Conservation (phyloP, 2,797 vertebrate species). For the Protonibea diacanthus region DNA sequence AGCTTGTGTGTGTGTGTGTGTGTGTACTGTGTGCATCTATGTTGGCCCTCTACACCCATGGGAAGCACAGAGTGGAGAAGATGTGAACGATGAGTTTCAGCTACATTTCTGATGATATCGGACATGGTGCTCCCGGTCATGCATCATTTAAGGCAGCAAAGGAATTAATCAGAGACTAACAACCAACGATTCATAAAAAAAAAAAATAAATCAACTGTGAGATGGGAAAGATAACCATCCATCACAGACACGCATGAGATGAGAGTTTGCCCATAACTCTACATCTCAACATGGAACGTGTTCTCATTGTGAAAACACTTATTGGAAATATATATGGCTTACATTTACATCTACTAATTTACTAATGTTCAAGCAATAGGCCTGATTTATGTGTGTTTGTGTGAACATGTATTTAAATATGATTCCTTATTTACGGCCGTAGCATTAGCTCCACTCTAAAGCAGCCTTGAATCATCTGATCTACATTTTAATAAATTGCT, state of each 20-base stretch:
- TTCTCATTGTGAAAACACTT: slow-evolving; percentile 29
- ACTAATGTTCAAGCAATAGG: slow-evolving; percentile 29
- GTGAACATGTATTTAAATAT: slow-evolving; percentile 16
- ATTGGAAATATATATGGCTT: slow-evolving; percentile 28
- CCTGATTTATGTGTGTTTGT: slow-evolving; percentile 34
- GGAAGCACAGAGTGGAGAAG: not conserved
- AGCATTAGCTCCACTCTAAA: slow-evolving; percentile 17
- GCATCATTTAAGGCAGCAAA: slow-evolving; percentile 72
- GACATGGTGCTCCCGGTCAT: slow-evolving; percentile 47
- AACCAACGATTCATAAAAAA: slow-evolving; percentile 53
- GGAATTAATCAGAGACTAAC: slow-evolving; percentile 63
- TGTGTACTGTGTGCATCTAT: slow-evolving; percentile 2
- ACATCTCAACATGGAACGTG: slow-evolving; percentile 48
- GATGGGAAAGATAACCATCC: slow-evolving; percentile 55
- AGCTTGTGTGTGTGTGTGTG: not conserved
- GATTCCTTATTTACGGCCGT: slow-evolving; percentile 14
- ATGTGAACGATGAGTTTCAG: slow-evolving; percentile 46
- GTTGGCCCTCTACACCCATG: slow-evolving; percentile 20
- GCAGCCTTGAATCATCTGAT: slow-evolving; percentile 26
- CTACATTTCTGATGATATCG: slow-evolving; percentile 33
- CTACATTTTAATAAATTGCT: slow-evolving; percentile 40
- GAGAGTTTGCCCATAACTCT: slow-evolving; percentile 36
- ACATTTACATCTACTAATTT: slow-evolving; percentile 56
- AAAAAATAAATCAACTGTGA: slow-evolving; percentile 50
- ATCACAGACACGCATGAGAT: slow-evolving; percentile 8